Percentiles rank a stretch among this genome's conserved stretches.
Evolutionary conservation across 2,888 invertebrate genomes (phyloP).

Genomic region (Drosophila nigricruria): DNA sequence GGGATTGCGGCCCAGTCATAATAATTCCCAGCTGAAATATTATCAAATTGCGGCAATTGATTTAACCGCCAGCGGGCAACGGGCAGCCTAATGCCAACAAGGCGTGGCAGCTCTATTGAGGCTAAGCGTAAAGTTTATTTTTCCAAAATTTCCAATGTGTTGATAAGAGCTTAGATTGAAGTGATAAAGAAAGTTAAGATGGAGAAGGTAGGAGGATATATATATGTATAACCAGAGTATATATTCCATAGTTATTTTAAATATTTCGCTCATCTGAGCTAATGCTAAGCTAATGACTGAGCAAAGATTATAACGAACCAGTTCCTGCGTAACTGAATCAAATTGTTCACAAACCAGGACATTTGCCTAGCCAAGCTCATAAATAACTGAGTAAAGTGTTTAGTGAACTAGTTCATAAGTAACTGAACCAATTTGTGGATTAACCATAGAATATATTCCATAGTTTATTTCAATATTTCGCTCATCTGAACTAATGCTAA

Average conservation of each 20-base stretch:
- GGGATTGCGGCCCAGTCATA: slow-evolving; percentile 57
- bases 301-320: background rate
- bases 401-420: too few relatives aligned
- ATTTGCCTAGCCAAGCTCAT: background rate
- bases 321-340: background rate
- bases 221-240: too few relatives aligned
- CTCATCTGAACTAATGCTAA: background rate
- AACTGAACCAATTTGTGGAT: too few relatives aligned
- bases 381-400: too few relatives aligned
- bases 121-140: slow-evolving; percentile 8
- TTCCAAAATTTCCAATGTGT: background rate
- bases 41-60: slow-evolving; percentile 83
- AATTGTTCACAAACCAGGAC: background rate
- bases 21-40: slow-evolving; percentile 83
- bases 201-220: background rate
- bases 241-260: background rate
- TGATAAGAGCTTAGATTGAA: background rate
- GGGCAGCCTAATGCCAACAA: slow-evolving; percentile 46
- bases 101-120: slow-evolving; percentile 15
- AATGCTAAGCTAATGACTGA: background rate
- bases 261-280: background rate
- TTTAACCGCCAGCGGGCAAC: slow-evolving; percentile 62
- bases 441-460: background rate
- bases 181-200: background rate
- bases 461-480: background rate